Base-by-base conservation (phyloP, 2,113 vertebrate species). In the Hipposideros armiger region DNA sequence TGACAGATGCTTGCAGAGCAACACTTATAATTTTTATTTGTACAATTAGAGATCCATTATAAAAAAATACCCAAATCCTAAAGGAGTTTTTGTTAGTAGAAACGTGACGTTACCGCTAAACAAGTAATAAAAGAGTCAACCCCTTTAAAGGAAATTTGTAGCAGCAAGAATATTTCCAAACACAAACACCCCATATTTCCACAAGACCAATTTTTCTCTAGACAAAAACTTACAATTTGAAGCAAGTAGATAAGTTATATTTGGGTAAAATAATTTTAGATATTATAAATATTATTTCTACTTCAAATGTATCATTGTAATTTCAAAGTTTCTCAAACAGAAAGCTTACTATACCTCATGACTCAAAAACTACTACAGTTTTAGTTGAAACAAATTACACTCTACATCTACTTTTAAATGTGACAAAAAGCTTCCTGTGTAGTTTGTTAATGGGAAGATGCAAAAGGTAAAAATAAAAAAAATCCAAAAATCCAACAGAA, bases 91-190 rank as follows among this genome's bases (percentile, higher is more conserved):
- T 98, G 99, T 99, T 99, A 99, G 99, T 99, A 99, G 98, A 99
- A 99, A 99, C 98, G 99, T 99, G 99, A 99, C 99, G 99, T 99
- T 99, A 99, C 99, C 99, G 98, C 99, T 99, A 99, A 99, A 99
- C 99, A 99, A 99, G 99, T 99, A 99, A 99, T 99, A 99, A 99
- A 99, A 99, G 99, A 99, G 99, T 99, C 99, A 99, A 99, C 99
- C 99, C 99, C 99, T 99, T 98, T 98, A 98, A 98, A 98, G 98
- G 98, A 98, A 98, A 98, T 98, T 98, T 98, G 97, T 97, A 98
- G 98, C 95, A 98, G 95, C 91, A 98, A 96, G 97, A 98, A 98
- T 97, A 97, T 97, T 98, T 98, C 98, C 98, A 98, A 98, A 97
- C 97, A 98, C 97, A 98, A 98, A 97, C 94, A 98, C 78, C 97